These are phyloP conservation scores for Dusona sp. DNA, from an alignment of 2,888 invertebrate species.

Conservation along the genomic window DNA sequence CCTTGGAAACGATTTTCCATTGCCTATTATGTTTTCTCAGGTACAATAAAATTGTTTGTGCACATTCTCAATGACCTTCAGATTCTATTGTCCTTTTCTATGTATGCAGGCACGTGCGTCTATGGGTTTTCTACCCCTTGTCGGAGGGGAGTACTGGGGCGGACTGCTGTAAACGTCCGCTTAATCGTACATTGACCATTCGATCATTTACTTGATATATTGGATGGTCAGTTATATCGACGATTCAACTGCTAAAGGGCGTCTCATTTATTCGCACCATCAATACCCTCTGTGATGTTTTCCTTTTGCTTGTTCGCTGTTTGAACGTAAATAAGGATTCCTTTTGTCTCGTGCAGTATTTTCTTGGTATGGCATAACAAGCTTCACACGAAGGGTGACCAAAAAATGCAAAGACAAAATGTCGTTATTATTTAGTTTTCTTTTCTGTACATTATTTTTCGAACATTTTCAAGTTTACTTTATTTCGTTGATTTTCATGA, in stretches of 20 bases:
- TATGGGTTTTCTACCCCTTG: background rate
- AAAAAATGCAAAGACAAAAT: background rate
- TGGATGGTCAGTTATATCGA: slow-evolving; percentile 32
- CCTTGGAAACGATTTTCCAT: background rate
- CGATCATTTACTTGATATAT: slow-evolving; percentile 37
- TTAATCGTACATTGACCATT: slow-evolving; percentile 7
- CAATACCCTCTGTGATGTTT: background rate
- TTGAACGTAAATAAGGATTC: background rate
- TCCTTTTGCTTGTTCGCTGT: background rate
- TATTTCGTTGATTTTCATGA: background rate
- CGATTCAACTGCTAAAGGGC: background rate
- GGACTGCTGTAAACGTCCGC: background rate
- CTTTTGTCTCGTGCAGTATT: slow-evolving; percentile 3
- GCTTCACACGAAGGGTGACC: background rate
- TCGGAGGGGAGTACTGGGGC: background rate
- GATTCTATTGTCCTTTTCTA: background rate
- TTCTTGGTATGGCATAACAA: background rate
- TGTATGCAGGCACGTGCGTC: slow-evolving; percentile 1
- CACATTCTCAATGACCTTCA: slow-evolving; percentile 9
- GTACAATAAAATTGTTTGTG: slow-evolving; percentile 27
- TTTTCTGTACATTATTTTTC: background rate
- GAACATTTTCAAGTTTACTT: background rate
- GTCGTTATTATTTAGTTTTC: background rate
- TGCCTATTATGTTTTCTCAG: background rate
- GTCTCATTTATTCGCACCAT: slow-evolving; percentile 7